Conservation (phyloP, 2,888 invertebrate genomes). For the Trachelus troglodyta region DNA sequence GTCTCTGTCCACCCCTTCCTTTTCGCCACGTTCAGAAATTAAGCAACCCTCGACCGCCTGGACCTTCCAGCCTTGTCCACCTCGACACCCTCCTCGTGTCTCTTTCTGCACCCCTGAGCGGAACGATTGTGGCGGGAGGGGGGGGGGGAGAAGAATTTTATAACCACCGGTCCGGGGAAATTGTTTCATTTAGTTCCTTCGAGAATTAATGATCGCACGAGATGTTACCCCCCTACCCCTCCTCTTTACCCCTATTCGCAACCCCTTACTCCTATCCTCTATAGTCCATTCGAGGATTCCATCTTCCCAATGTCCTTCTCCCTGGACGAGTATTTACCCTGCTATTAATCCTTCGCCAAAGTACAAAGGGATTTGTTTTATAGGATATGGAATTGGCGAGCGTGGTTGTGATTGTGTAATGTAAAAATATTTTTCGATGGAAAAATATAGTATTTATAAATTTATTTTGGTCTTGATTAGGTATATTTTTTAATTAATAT, state of each 20-base stretch:
- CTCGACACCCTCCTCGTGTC: neutral
- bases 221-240: conserved; percentile 7
- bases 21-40: conserved; percentile 48
- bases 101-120: neutral
- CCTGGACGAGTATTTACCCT: neutral
- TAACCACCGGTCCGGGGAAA: conserved; percentile 31
- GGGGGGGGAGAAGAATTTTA: conserved; percentile 23
- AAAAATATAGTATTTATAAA: neutral
- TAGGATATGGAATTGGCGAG: neutral
- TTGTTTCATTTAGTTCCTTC: conserved; percentile 44
- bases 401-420: neutral
- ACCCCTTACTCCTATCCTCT: neutral
- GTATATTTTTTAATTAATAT: neutral
- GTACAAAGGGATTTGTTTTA: neutral
- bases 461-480: neutral
- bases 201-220: conserved; percentile 4
- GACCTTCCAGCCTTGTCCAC: neutral
- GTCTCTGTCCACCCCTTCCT: conserved; percentile 17
- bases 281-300: neutral
- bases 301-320: neutral
- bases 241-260: neutral
- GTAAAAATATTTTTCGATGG: neutral
- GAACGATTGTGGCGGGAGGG: neutral
- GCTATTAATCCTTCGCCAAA: neutral
- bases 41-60: conserved; percentile 41